Base-by-base conservation (phyloP, 2,797 vertebrate species). In the Gymnoscopelus microlampas region DNA sequence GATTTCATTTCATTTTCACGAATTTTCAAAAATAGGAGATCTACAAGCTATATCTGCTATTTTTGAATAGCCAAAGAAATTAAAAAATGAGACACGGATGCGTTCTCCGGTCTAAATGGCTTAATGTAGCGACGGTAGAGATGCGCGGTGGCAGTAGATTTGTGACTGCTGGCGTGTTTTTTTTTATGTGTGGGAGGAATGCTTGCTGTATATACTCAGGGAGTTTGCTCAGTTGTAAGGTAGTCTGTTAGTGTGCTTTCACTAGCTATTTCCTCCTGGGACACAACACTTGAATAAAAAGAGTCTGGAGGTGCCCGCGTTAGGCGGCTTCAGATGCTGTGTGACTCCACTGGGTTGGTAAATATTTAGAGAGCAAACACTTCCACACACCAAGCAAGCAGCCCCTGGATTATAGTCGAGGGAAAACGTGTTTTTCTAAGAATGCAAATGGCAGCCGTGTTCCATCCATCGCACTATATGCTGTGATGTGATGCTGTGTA, bases 361-460 rank as follows among this genome's bases (percentile, higher is more conserved):
- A 92, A 93, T 92, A 92, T 93, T 93, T 92, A 87, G 86, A 92
- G 87, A 90, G 87, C 87, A 93, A 92, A 91, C 89, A 91, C 91
- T 91, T 91, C 88, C 87, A 89, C 87, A 89, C 89, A 90, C 84
- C 89, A 92, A 89, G 89, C 44, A 53, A 81, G 84, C 89, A 92
- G 87, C 82, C 88, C 89, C 47, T 48, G 82, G 84, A 88, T 91
- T 90, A 90, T 80, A 82, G 89, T 81, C 71, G 77, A 86, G 79
- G 78, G 77, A 88, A 44, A 90, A 90, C 84, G 80, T 87, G 78
- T 85, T 88, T 89, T 88, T 64, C 81, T 81, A 80, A 84, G 87
- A 89, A 90, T 87, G 79, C 83, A 88, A 90, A 91, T 88, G 89
- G 90, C 88, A 91, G 86, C 84, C 84, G 73, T 82, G 87, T 85